A percentile compares a stretch with the other conserved stretches of the same genome.
These are phyloP conservation scores for Nasonovia ribisnigri DNA, from an alignment of 2,888 invertebrate species.

Conservation along the genomic window DNA sequence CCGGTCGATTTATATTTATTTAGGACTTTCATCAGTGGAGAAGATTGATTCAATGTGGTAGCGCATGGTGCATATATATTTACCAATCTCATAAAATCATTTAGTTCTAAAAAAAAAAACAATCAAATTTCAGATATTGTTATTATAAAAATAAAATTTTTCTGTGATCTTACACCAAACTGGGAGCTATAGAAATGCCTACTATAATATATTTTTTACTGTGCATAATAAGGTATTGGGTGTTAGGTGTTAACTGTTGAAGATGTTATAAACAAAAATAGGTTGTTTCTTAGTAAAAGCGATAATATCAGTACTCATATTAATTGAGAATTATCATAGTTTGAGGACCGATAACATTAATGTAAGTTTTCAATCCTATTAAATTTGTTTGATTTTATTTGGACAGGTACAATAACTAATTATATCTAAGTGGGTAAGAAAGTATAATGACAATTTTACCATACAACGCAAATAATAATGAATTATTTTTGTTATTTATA, in stretches of 20 bases:
- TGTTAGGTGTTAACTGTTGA: not conserved
- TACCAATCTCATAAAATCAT: conserved; percentile 25
- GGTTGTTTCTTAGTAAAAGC: not conserved
- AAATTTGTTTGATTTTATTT: not conserved
- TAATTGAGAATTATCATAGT: not conserved
- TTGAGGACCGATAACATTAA: not conserved
- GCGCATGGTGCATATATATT: conserved; percentile 34
- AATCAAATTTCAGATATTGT: not conserved
- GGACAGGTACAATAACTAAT: not conserved
- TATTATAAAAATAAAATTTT: not conserved
- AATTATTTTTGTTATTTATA: not conserved
- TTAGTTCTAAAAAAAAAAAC: conserved; percentile 1
- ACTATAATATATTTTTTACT: not conserved
- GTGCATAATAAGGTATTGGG: too few species aligned
- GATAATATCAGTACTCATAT: not conserved
- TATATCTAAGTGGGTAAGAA: not conserved
- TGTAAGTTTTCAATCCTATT: not conserved
- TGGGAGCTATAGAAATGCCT: not conserved
- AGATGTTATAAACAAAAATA: not conserved
- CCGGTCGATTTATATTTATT: not conserved
- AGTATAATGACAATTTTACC: not conserved
- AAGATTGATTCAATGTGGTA: not conserved
- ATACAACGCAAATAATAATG: not conserved
- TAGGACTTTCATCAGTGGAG: conserved; percentile 3
- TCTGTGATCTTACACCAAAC: not conserved